Evolutionary conservation across 2,113 vertebrate species (phyloP).

Genomic region (Spizaetus ornatus): DNA sequence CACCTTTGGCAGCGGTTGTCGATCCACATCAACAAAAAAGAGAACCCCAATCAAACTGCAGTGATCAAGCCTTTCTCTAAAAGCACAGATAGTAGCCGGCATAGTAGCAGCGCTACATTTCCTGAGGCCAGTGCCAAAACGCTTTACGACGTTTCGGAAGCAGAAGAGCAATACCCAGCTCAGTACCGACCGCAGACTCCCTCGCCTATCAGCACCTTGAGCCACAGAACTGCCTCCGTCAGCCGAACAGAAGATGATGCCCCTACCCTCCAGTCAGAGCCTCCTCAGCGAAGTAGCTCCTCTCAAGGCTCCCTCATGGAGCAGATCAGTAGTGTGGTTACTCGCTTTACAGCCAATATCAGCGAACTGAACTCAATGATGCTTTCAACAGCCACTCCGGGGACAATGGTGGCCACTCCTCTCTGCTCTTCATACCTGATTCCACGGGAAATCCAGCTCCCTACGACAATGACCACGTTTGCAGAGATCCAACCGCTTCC

Average conservation of each 20-base stretch:
- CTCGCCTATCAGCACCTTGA: slow-evolving; percentile 90
- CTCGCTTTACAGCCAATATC: slow-evolving; percentile 97
- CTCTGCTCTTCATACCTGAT: slow-evolving; percentile 85
- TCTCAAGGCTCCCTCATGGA: slow-evolving; percentile 92
- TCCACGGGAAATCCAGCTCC: slow-evolving; percentile 86
- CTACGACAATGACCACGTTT: slow-evolving; percentile 89
- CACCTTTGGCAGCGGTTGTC: slow-evolving; percentile 97
- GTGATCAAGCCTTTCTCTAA: slow-evolving; percentile 98
- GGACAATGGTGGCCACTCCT: slow-evolving; percentile 64
- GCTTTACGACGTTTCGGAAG: slow-evolving; percentile 84
- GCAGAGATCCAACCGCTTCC: slow-evolving; percentile 92
- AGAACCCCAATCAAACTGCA: slow-evolving; percentile 92
- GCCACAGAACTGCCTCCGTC: slow-evolving; percentile 80
- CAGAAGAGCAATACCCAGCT: slow-evolving; percentile 83
- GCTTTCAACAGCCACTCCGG: slow-evolving; percentile 75
- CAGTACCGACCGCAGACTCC: slow-evolving; percentile 84
- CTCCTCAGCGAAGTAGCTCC: slow-evolving; percentile 75
- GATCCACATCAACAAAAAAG: slow-evolving; percentile 95
- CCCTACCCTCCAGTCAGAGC: slow-evolving; percentile 80
- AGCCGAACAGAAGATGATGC: slow-evolving; percentile 78
- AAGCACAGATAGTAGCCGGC: slow-evolving; percentile 81
- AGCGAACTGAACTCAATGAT: slow-evolving; percentile 96
- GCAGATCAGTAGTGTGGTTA: slow-evolving; percentile 98
- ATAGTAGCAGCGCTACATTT: slow-evolving; percentile 68
- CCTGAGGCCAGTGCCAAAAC: slow-evolving; percentile 81